Evolutionary conservation across 2,113 vertebrate genomes (phyloP).

Genomic region (Chloropsis cyanopogon): DNA sequence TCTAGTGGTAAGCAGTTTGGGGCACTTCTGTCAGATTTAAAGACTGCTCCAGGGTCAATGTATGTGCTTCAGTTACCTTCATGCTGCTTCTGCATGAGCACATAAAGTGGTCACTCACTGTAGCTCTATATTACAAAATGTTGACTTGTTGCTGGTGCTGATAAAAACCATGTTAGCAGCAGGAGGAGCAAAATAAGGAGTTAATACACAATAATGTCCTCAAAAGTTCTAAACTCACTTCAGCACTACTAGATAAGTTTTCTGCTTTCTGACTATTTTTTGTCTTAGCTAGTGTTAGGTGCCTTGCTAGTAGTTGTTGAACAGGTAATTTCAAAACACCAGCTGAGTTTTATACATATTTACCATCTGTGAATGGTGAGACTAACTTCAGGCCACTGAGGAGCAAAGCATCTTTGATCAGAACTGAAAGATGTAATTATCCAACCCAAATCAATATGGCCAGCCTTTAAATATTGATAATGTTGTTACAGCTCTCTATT

Average conservation of each 20-base stretch:
- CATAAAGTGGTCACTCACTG: neutral
- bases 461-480: neutral
- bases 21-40: neutral
- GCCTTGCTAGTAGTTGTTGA: neutral
- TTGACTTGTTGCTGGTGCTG: neutral
- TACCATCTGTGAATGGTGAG: neutral
- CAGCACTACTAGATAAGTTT: neutral
- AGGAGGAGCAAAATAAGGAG: neutral
- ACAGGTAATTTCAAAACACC: neutral
- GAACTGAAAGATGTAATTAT: neutral
- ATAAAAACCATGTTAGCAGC: neutral
- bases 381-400: neutral
- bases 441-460: neutral
- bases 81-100: neutral
- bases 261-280: neutral
- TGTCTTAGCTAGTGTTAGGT: neutral
- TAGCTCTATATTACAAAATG: neutral
- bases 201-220: neutral
- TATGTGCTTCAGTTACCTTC: neutral
- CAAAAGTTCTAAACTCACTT: neutral
- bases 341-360: neutral
- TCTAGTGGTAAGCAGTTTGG: constrained; percentile 80
- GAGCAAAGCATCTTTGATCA: neutral
- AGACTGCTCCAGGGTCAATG: neutral
- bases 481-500: neutral